Base-by-base conservation (phyloP, 92 coral and sea anemone genomes). In the Chrysogorgia sp. region DNA sequence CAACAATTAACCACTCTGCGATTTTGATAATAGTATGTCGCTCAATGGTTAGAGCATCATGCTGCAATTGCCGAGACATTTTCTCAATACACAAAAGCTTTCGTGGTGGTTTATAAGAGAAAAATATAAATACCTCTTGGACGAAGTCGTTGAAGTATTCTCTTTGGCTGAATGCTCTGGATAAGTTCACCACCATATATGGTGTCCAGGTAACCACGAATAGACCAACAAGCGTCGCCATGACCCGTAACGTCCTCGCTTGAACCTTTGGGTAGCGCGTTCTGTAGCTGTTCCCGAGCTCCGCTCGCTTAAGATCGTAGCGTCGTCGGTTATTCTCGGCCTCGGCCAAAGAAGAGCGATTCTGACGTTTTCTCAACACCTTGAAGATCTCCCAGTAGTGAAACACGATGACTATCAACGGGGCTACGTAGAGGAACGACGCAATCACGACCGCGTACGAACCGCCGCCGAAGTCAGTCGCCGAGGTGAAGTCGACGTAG, bases 201-300 rank as follows among this genome's bases (percentile, higher is more conserved):
- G 97, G 97, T 0, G 86, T 84, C 96, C 97, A 92, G 61, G 96
- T 90, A 0, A 84, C 58, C 3, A 92, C 65, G 71, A 90, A 88
- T 34, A 90, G 85, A 15, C 67, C 77, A 32, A 92, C 87, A 6
- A 88, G 96, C 0, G 86, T 81, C 1, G 85, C 65, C 0, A 92
- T 92, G 89, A 92, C 89, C 14, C 97, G 81, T 31, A 90, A 88
- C 3, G 97, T 90, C 19, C 92, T 77, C 90, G 85, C 83, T 29
- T 90, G 97, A n/a, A n/a, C n/a, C n/a, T n/a, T n/a, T 21, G 90
- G 89, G 79, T 60, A 41, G 80, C 61, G 34, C 59, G 82, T 37
- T 63, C 72, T 3, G 84, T 20, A 57, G 81, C 75, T 57, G 49
- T 80, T 62, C 49, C 45, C 71, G 89, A 84, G 57, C 52, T 85